These are phyloP conservation scores for Dipodomys stephensi DNA, from an alignment of 2,113 vertebrate species.

Conservation along the genomic window DNA sequence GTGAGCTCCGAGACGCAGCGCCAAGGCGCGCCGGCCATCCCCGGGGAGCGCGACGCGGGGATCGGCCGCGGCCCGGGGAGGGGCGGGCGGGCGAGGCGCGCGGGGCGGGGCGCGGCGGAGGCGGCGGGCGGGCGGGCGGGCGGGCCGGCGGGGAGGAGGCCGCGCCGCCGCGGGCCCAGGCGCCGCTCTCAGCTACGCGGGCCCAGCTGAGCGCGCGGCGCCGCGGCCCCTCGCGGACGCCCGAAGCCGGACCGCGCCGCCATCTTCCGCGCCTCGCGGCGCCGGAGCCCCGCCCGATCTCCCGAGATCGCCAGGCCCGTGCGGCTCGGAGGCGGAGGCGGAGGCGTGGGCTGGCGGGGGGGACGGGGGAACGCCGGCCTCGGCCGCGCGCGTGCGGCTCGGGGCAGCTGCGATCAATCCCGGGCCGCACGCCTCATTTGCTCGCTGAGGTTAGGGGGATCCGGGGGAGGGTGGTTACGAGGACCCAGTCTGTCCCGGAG, in stretches of 20 bases:
- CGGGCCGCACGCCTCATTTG: no score
- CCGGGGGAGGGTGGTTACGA: no score
- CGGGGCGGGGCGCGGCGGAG: conserved; percentile 67
- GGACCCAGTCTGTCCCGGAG: no score
- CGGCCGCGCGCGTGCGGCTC: background rate
- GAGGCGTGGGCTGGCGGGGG: no score
- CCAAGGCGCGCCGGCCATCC: conserved; percentile 83
- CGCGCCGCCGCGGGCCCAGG: conserved; percentile 63
- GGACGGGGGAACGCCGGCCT: background rate
- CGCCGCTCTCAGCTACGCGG: conserved; percentile 65
- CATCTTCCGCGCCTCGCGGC: conserved; percentile 88
- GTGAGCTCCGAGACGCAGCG: conserved; percentile 77
- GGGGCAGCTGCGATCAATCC: background rate
- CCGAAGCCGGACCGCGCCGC: conserved; percentile 87
- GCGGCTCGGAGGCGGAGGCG: background rate
- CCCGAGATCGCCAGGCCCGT: background rate
- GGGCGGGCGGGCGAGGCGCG: conserved; percentile 37
- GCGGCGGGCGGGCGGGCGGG: conserved; percentile 53
- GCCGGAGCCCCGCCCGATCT: background rate
- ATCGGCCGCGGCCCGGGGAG: conserved; percentile 63
- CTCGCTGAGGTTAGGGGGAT: no score
- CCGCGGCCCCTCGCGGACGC: conserved; percentile 58
- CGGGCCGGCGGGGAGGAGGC: conserved; percentile 60
- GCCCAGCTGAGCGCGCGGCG: conserved; percentile 48
- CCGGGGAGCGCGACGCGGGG: conserved; percentile 73